Conservation (phyloP, 2,797 vertebrate species). For the Lates japonicus region DNA sequence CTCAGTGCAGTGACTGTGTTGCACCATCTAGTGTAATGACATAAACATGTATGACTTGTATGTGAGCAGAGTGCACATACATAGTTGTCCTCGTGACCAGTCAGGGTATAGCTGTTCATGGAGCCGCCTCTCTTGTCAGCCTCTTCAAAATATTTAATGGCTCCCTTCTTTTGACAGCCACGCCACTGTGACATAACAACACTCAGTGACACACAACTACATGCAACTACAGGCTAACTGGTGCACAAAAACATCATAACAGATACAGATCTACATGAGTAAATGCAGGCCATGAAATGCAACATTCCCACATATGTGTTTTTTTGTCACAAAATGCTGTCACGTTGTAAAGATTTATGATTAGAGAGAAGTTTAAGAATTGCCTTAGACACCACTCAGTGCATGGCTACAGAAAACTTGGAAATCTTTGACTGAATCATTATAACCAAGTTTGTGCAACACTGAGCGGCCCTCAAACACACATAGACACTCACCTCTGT, state of each 20-base stretch:
- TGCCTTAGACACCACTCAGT: background rate
- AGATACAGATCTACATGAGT: background rate
- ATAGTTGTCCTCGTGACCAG: background rate
- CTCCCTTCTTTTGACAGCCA: background rate
- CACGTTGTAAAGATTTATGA: background rate
- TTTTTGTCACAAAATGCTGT: background rate
- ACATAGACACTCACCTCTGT: slow-evolving; percentile 2
- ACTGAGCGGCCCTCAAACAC: background rate
- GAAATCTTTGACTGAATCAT: background rate
- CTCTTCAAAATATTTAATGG: background rate
- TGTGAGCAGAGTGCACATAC: background rate
- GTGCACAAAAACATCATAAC: background rate
- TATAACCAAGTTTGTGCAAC: background rate
- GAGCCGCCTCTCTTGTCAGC: background rate
- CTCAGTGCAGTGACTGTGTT: background rate
- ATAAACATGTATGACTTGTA: background rate
- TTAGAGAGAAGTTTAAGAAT: background rate
- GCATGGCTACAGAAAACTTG: background rate
- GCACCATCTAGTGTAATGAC: background rate
- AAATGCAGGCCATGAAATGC: background rate
- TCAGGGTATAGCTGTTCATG: background rate
- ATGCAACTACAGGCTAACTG: background rate
- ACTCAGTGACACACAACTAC: background rate
- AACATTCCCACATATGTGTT: background rate
- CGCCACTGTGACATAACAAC: slow-evolving; percentile 14